Percentiles rank a stretch among this genome's conserved stretches.
Evolutionary conservation across 2,113 vertebrate species (phyloP).

Genomic region (Cacatua alba): DNA sequence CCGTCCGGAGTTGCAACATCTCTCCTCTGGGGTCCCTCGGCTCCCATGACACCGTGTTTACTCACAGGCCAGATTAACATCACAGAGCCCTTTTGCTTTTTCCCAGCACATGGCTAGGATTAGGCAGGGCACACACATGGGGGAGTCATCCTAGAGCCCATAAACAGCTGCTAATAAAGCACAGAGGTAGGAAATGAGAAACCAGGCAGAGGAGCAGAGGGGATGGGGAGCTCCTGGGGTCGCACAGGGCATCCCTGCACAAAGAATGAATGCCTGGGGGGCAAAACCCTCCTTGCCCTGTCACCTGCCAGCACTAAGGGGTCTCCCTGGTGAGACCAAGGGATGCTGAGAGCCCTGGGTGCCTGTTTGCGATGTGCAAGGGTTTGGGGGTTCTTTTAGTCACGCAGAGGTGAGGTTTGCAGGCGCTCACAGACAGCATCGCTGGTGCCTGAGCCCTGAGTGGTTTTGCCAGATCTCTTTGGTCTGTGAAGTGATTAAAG

Average conservation of each 20-base stretch:
- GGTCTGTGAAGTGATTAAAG: neutral
- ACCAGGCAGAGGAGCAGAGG: neutral
- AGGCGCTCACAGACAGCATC: neutral
- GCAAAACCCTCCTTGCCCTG: neutral
- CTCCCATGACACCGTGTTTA: slow-evolving; percentile 81
- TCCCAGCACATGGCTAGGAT: slow-evolving; percentile 63
- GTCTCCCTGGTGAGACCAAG: neutral
- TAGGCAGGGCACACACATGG: slow-evolving; percentile 33
- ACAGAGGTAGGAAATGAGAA: slow-evolving; percentile 64
- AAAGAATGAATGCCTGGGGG: neutral
- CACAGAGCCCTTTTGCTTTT: slow-evolving; percentile 65
- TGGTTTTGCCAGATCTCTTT: neutral
- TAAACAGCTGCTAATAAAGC: slow-evolving; percentile 63
- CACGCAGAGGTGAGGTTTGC: neutral
- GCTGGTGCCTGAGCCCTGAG: neutral
- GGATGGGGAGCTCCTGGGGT: neutral
- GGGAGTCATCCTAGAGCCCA: slow-evolving; percentile 13
- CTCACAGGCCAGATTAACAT: slow-evolving; percentile 67
- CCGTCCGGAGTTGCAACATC: slow-evolving; percentile 72
- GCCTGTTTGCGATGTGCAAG: accelerated
- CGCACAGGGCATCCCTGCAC: neutral
- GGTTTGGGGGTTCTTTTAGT: neutral
- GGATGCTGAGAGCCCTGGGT: neutral
- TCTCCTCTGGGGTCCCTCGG: slow-evolving; percentile 72
- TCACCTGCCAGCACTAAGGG: neutral